Base-by-base conservation (phyloP, 1,140 invertebrate genomes). In the Drosophila santomea region DNA sequence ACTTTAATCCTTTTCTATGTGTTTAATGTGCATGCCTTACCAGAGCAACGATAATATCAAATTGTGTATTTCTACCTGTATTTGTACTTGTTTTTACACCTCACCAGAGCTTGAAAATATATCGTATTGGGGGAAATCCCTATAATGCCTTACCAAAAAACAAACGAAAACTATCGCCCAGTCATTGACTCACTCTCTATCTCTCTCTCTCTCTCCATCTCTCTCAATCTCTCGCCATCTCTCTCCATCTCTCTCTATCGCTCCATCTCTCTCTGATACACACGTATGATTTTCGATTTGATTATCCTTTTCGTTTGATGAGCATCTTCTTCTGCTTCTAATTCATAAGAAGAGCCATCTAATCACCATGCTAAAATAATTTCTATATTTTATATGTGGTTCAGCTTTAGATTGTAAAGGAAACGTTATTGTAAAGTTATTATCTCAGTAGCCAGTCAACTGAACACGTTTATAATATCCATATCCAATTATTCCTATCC, bases 331-430 rank as follows among this genome's bases (percentile, higher is more conserved):
- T 15, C 14, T 11, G 15, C 25, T 51, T 51, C 8, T 35, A n/a
- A 28, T 28, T 25, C 12, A 12, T 14, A 47, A 25, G 23, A 28
- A 48, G 14, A 48, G 47, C 47, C 23, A 48, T 48, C 63, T 72
- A 69, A 91, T 91, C 90, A 88, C 83, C 90, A 91, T 67, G 67
- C 90, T 91, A 91, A 91, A 91, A 90, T 91, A 88, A 91, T 91
- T 91, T 91, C 85, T 91, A 79, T 91, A 79, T 86, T 84, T 86
- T 91, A 91, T 91, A 90, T 91, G 90, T 91, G 90, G 90, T 90
- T 91, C 90, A 91, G 90, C 90, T 91, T 91, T 90, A 85, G 68
- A 58, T 25, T 17, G 74, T 74, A 73, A 69, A 61, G 4, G 3
- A 56, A 74, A 38, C 25, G 25, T 15, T 39, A 61, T 66, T 57